Evolutionary conservation across 2,888 invertebrate species (phyloP), one percentile per base, ranked within the genome.

Genomic region (Serripes groenlandicus): DNA sequence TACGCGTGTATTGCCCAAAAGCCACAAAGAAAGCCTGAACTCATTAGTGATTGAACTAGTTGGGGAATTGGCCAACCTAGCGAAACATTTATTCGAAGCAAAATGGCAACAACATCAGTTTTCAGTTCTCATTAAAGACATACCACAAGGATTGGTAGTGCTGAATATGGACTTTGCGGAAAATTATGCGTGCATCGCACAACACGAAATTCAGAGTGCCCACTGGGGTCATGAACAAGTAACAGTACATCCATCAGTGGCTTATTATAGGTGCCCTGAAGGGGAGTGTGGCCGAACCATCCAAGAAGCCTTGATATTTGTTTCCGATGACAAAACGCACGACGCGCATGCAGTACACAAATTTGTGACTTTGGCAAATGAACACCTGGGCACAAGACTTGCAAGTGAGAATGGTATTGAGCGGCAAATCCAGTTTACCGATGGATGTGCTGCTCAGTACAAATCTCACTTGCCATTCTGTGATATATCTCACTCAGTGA

Each of bases 161-260:
- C 23, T 54, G 54, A 54, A 54, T 23, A 54, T 54, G 54, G 54
- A 54, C 54, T 54, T 54, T 54, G 54, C 54, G 23, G 54, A 54
- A 54, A 54, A 54, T 23, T 54, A 76, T 34, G 26, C 76, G 5
- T 85, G 85, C 74, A 66, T 74, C 23, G 62, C 69, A 2, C 87
- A 87, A 58, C 32, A 81, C 0, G 87, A 87, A 72, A 69, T 85
- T 11, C 83, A 85, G 49, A 73, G 58, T 34, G 85, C 78, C 15
- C 85, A 87, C 34, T 87, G 75, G 79, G 54, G 60, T 5, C 76
- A 83, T 64, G 70, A 80, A 23, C 76, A 73, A 70, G 80, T 80
- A 7, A 83, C 85, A 5, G 28, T 85, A 15, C 69, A 75, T 28
- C 64, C 81, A 28, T 78, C 70, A 15, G 79, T 81, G 11, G 75